Evolutionary conservation across 2,888 invertebrate genomes (phyloP).

Genomic region (Salpingus planirostris): DNA sequence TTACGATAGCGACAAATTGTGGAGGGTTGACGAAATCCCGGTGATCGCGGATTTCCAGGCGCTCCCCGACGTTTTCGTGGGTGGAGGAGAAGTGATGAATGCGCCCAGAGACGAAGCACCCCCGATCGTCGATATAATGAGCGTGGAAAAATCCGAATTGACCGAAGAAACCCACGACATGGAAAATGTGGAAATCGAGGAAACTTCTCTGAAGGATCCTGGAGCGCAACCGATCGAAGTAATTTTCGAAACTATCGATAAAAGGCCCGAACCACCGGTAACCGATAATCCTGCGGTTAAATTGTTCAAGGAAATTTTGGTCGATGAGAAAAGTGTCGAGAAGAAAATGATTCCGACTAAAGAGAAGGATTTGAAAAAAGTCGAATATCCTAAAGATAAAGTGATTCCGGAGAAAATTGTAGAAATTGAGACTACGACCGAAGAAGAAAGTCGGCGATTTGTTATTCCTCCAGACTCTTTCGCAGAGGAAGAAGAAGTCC

Average conservation of each 20-base stretch:
- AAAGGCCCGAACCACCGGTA: conserved; percentile 3
- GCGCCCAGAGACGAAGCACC: conserved; percentile 4
- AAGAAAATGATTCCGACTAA: not conserved
- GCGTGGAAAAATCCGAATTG: conserved; percentile 17
- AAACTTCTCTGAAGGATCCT: conserved; percentile 7
- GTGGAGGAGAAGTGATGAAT: not conserved
- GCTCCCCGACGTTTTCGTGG: conserved; percentile 9
- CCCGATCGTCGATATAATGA: conserved; percentile 13
- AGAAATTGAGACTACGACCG: too few relatives aligned
- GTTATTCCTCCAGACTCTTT: too few relatives aligned
- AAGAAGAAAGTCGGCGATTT: too few relatives aligned
- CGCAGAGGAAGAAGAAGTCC: too few relatives aligned
- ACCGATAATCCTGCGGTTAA: conserved; percentile 9
- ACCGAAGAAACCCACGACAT: conserved; percentile 16
- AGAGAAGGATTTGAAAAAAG: too few relatives aligned
- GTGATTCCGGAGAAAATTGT: too few relatives aligned
- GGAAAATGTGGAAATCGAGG: conserved; percentile 11
- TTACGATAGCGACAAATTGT: conserved; percentile 5
- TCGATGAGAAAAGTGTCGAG: conserved; percentile 1
- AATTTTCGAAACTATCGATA: conserved; percentile 6
- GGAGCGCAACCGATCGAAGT: conserved; percentile 4
- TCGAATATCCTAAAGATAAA: too few relatives aligned
- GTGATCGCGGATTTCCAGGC: conserved; percentile 2
- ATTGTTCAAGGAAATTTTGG: conserved; percentile 4
- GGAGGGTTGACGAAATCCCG: conserved; percentile 9